phyloP scores from a whole-genome alignment of 2,113 vertebrate genomes.

The Saccopteryx leptura region DNA sequence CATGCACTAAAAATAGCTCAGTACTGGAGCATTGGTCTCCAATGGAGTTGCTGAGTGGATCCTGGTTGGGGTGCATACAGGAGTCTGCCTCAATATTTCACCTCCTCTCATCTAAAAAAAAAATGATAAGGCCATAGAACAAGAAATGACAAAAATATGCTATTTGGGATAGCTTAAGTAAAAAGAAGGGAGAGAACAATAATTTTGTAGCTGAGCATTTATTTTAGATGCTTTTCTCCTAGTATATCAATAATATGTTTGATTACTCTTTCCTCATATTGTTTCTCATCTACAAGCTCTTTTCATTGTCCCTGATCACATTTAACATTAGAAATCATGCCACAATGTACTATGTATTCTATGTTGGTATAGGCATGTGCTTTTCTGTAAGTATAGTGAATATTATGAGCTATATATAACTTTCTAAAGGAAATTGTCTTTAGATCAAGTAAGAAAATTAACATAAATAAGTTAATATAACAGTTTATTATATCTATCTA shows the following conservation, averaged over 20 bases:
- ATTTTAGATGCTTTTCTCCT: neutral
- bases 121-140: neutral
- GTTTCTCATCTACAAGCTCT: neutral
- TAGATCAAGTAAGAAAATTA: neutral
- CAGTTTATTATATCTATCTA: neutral
- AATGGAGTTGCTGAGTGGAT: too few species aligned
- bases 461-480: neutral
- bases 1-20: too few species aligned
- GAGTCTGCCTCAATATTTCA: too few species aligned
- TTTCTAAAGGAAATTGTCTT: neutral
- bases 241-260: neutral
- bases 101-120: too few species aligned
- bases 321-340: neutral
- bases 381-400: neutral
- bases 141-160: neutral
- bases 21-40: too few species aligned
- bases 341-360: neutral
- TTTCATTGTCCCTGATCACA: neutral
- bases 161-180: neutral
- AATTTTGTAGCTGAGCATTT: neutral
- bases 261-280: neutral
- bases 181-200: neutral
- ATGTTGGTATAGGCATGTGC: neutral
- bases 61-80: too few species aligned
- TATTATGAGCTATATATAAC: neutral